phyloP scores from a whole-genome alignment of 1,140 invertebrate genomes.

The Chrysoperla carnea region DNA sequence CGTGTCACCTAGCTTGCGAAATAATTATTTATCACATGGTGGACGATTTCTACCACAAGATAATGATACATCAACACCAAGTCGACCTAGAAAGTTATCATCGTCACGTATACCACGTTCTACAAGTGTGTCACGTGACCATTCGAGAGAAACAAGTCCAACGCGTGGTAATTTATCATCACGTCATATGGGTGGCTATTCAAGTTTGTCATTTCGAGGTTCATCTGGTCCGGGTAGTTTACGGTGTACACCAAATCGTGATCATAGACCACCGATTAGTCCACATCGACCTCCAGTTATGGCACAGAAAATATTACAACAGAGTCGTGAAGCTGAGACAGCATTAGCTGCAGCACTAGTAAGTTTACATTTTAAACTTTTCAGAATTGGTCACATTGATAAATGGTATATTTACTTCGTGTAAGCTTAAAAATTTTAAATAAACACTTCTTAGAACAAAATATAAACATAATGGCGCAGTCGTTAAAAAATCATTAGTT shows the following conservation, averaged over 20 bases:
- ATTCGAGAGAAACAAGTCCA: constrained; percentile 47
- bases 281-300: constrained; percentile 39
- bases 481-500: too few relatives aligned
- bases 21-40: constrained; percentile 48
- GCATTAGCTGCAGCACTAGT: constrained; percentile 60
- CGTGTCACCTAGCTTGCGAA: constrained; percentile 56
- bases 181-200: constrained; percentile 1
- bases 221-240: constrained; percentile 7
- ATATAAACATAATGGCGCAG: too few relatives aligned
- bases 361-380: constrained; percentile 11
- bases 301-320: constrained; percentile 68
- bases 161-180: constrained; percentile 12
- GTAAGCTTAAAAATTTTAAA: too few relatives aligned
- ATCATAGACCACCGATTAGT: constrained; percentile 29
- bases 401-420: not conserved
- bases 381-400: not conserved
- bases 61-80: constrained; percentile 17
- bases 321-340: constrained; percentile 76
- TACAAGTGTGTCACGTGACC: constrained; percentile 46
- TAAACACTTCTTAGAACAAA: too few relatives aligned
- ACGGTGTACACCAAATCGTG: constrained; percentile 17
- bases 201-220: constrained; percentile 1
- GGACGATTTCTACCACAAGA: constrained; percentile 14
- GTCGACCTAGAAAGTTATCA: constrained; percentile 8
- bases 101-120: constrained; percentile 56